These are phyloP conservation scores for Melinaea menophilus DNA, from an alignment of 2,888 invertebrate genomes.

Conservation along the genomic window DNA sequence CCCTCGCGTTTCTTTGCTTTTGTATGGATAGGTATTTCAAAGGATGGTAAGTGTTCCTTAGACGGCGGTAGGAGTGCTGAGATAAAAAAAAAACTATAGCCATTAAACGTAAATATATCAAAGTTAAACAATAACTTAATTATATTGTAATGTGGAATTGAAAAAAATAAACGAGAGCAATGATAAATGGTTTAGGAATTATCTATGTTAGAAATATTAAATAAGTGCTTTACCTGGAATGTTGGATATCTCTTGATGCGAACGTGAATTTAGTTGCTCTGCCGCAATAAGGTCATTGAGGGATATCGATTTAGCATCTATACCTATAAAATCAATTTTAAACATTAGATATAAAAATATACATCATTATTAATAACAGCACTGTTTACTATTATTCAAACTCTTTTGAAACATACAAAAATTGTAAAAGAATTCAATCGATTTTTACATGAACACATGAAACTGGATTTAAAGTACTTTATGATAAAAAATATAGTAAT, in stretches of 20 bases:
- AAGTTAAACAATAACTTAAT: neutral
- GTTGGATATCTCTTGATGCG: neutral
- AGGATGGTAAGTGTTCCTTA: neutral
- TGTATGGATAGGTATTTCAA: neutral
- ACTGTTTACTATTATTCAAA: too few species aligned
- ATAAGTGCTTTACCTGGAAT: constrained; percentile 12
- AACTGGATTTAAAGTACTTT: too few species aligned
- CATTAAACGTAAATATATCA: neutral
- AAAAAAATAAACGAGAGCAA: too few species aligned
- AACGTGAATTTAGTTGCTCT: constrained; percentile 42
- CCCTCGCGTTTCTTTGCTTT: neutral
- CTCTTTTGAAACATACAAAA: too few species aligned
- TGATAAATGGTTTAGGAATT: too few species aligned
- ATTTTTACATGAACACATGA: too few species aligned
- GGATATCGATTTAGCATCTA: constrained; percentile 57
- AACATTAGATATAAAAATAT: too few species aligned
- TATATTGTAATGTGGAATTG: neutral
- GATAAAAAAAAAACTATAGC: neutral
- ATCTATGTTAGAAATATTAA: too few species aligned
- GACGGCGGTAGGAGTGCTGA: neutral
- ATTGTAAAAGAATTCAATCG: too few species aligned
- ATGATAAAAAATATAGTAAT: neutral
- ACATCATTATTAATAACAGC: too few species aligned
- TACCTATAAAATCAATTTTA: constrained; percentile 43
- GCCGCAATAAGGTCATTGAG: constrained; percentile 60